Conservation (phyloP, 1,140 invertebrate species). For the Pogonognathellus flavescens region DNA sequence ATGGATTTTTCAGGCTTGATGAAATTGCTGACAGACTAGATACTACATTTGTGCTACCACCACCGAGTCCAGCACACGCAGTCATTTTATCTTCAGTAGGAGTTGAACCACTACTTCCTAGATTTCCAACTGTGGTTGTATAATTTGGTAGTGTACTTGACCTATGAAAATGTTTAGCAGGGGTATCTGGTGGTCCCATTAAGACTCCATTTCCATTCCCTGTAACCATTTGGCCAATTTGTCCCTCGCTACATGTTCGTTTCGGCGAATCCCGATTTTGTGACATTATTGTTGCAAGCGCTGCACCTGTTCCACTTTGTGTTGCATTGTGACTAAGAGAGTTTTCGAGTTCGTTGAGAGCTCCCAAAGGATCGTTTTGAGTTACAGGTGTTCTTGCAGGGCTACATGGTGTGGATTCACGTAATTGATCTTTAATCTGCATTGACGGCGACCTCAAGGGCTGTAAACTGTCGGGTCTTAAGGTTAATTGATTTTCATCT, state of each 20-base stretch:
- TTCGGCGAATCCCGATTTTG: constrained; percentile 63
- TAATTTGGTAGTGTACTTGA: constrained; percentile 66
- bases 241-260: constrained; percentile 63
- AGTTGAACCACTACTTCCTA: constrained; percentile 32
- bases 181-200: constrained; percentile 22
- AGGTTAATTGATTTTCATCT: background rate
- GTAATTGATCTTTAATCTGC: constrained; percentile 64
- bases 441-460: constrained; percentile 65
- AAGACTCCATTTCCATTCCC: constrained; percentile 16
- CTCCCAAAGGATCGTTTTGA: constrained; percentile 89
- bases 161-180: constrained; percentile 64
- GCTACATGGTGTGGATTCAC: constrained; percentile 70
- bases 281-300: background rate
- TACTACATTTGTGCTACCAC: constrained; percentile 52
- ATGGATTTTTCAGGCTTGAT: constrained; percentile 66
- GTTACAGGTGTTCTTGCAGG: constrained; percentile 84
- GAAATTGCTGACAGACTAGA: constrained; percentile 63
- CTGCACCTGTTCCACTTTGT: background rate
- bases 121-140: constrained; percentile 23
- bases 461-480: background rate
- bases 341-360: constrained; percentile 32
- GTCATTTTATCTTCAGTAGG: constrained; percentile 57
- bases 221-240: constrained; percentile 55
- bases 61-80: constrained; percentile 3
- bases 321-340: background rate